Evolutionary conservation across 2,113 vertebrate species (phyloP).

Genomic region (Tachysurus vachellii): DNA sequence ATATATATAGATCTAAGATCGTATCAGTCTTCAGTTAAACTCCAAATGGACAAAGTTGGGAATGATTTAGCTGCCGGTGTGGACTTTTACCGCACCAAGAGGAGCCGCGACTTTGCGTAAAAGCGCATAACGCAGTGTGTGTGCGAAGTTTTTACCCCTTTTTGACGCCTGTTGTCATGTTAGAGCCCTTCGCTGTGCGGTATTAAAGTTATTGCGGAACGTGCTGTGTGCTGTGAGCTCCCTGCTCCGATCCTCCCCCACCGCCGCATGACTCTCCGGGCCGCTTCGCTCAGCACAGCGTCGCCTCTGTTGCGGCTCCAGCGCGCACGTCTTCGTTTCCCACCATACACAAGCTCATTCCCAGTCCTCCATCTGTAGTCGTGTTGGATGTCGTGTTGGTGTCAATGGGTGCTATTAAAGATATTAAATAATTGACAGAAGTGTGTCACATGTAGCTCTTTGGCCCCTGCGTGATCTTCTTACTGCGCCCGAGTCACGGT

Average conservation of each 20-base stretch:
- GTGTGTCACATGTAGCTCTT: conserved; percentile 73
- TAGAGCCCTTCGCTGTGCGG: conserved; percentile 50
- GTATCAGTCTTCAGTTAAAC: not conserved
- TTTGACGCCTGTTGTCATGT: conserved; percentile 44
- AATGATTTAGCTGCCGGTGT: conserved; percentile 13
- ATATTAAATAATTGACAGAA: conserved; percentile 56
- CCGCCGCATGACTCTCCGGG: conserved; percentile 74
- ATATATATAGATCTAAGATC: not conserved
- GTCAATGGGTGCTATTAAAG: conserved; percentile 13
- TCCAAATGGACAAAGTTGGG: not conserved
- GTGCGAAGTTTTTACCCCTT: conserved; percentile 22
- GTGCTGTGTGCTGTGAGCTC: conserved; percentile 50
- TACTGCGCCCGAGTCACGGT: conserved; percentile 37
- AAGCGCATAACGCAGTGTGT: conserved; percentile 1
- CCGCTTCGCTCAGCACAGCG: conserved; percentile 49
- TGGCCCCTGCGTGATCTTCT: conserved; percentile 64
- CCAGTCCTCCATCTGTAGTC: conserved; percentile 60
- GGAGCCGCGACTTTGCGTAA: not conserved
- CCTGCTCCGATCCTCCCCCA: conserved; percentile 67
- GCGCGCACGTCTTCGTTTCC: conserved; percentile 41
- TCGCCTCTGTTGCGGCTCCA: conserved; percentile 29
- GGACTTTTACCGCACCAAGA: not conserved
- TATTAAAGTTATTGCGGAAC: conserved; percentile 54
- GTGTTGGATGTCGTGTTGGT: not conserved
- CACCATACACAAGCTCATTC: conserved; percentile 57